Conservation (phyloP, 2,113 vertebrate species). For the Nyctereutes procyonoides region DNA sequence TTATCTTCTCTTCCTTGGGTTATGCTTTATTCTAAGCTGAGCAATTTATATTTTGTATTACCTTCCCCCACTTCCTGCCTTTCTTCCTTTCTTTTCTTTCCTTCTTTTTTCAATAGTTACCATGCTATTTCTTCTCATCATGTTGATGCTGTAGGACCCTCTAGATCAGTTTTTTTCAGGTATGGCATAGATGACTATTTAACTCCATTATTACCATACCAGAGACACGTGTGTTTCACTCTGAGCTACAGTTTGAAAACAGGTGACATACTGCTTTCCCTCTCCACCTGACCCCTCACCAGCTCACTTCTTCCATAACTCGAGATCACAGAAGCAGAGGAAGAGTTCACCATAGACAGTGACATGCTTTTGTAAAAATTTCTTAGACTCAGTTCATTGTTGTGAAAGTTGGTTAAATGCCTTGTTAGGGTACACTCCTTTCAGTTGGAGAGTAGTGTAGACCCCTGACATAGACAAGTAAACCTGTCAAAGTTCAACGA, state of each 20-base stretch:
- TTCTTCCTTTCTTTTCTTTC: neutral
- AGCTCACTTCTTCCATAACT: neutral
- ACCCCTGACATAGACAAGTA: neutral
- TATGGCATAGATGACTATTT: neutral
- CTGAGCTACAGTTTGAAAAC: neutral
- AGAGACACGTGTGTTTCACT: neutral
- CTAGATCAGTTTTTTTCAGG: neutral
- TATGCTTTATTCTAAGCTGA: neutral
- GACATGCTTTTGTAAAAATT: slow-evolving; percentile 10
- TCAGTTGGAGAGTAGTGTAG: neutral
- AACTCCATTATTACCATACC: neutral
- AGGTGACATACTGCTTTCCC: neutral
- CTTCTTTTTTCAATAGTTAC: neutral
- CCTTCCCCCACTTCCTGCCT: neutral
- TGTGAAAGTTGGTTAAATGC: neutral
- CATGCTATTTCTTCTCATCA: neutral
- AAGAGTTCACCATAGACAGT: neutral
- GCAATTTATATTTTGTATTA: neutral
- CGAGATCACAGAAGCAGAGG: neutral
- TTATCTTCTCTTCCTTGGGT: neutral
- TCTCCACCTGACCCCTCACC: neutral
- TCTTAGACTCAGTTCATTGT: neutral
- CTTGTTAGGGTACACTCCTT: neutral
- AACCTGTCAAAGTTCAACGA: neutral
- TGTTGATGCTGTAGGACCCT: neutral